Evolutionary conservation across 2,113 vertebrate species (phyloP).

Genomic region (Muntiacus reevesi): DNA sequence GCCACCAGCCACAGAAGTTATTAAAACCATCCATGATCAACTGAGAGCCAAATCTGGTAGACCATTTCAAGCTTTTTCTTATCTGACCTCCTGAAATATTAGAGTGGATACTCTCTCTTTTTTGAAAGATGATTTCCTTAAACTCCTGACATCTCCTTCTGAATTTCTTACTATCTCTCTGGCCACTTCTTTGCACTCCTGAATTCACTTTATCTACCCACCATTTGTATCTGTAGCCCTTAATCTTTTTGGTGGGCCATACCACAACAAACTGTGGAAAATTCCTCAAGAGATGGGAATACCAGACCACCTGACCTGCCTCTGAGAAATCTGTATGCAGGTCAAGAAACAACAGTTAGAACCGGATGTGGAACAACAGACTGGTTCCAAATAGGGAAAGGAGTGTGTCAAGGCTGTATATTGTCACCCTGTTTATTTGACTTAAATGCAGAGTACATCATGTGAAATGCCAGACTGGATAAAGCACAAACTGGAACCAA

Average conservation of each 20-base stretch:
- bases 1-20: background rate
- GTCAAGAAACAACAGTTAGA: background rate
- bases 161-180: background rate
- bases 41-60: background rate
- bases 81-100: background rate
- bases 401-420: background rate
- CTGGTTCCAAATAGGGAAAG: background rate
- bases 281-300: background rate
- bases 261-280: background rate
- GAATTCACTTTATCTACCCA: background rate
- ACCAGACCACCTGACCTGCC: background rate
- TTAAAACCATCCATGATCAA: background rate
- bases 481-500: background rate
- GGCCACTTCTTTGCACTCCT: background rate
- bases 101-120: background rate
- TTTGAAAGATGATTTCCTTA: background rate
- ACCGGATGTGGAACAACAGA: background rate
- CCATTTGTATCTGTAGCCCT: background rate
- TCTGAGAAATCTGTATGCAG: background rate
- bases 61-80: background rate
- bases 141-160: background rate
- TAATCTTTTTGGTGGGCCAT: background rate
- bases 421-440: background rate
- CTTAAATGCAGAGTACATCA: background rate
- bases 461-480: background rate